These are phyloP conservation scores for Apoda limacodes DNA, from an alignment of 2,888 invertebrate species.

Conservation along the genomic window DNA sequence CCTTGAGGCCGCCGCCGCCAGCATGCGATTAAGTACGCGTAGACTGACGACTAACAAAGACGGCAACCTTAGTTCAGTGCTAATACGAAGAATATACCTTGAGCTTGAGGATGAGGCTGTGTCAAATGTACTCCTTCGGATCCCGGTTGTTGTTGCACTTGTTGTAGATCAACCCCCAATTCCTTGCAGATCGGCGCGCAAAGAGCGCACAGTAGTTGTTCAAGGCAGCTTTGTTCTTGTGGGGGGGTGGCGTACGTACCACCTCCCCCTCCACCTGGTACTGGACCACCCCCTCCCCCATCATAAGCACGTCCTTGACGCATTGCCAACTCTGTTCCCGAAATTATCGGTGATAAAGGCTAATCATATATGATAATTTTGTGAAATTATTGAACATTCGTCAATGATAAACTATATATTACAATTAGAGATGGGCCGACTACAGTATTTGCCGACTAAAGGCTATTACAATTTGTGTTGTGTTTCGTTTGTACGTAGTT, in stretches of 20 bases:
- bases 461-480: no score
- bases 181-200: conserved; percentile 65
- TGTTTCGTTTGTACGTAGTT: no score
- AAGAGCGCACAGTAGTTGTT: conserved; percentile 56
- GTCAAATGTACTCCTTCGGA: conserved; percentile 52
- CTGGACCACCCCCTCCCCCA: conserved; percentile 31
- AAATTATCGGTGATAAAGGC: no score
- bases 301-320: conserved; percentile 44
- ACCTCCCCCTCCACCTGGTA: conserved; percentile 15
- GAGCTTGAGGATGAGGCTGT: conserved; percentile 31
- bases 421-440: neutral
- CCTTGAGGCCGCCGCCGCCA: no score
- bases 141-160: conserved; percentile 32
- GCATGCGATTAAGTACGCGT: no score
- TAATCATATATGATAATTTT: no score
- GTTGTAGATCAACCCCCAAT: conserved; percentile 52
- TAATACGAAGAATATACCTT: conserved; percentile 13
- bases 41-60: no score
- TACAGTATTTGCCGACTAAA: no score
- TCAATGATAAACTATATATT: neutral
- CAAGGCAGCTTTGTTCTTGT: conserved; percentile 46
- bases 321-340: conserved; percentile 56
- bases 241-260: conserved; percentile 16
- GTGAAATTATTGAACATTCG: conserved; percentile 2
- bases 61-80: no score